A percentile compares a stretch with the other conserved stretches of the same genome.
These are phyloP conservation scores for Tachycineta bicolor DNA, from an alignment of 2,113 vertebrate species.

Conservation along the genomic window DNA sequence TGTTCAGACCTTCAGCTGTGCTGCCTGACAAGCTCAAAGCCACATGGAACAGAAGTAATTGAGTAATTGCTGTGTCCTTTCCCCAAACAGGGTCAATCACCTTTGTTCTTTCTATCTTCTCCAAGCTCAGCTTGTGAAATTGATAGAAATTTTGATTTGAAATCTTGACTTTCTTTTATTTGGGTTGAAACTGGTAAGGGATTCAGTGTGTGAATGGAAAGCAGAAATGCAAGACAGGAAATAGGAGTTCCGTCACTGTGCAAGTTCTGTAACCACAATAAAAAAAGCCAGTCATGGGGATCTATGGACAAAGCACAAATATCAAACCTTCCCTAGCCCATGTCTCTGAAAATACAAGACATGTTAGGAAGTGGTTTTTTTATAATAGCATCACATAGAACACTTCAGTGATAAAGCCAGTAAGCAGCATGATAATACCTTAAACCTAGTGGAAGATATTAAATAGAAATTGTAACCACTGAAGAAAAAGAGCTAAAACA, in stretches of 20 bases:
- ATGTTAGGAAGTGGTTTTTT: neutral
- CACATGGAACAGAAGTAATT: neutral
- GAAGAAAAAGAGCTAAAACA: neutral
- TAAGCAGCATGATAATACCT: neutral
- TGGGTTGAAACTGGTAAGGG: neutral
- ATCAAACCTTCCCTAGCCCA: neutral
- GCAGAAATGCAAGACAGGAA: neutral
- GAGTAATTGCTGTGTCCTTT: neutral
- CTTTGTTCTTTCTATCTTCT: neutral
- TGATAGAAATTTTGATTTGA: neutral
- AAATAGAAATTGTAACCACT: neutral
- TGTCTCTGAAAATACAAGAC: neutral
- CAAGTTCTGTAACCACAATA: neutral
- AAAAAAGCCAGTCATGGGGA: neutral
- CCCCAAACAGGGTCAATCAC: fast-evolving
- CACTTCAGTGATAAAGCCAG: neutral
- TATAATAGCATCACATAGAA: neutral
- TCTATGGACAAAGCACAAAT: neutral
- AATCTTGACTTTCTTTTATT: neutral
- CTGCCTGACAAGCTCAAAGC: neutral
- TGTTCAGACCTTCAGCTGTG: neutral
- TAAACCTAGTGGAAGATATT: neutral
- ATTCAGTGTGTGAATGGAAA: neutral
- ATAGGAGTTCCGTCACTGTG: neutral
- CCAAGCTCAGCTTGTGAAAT: neutral